Conservation (phyloP, 2,888 invertebrate genomes). For the Patella pellucida region DNA sequence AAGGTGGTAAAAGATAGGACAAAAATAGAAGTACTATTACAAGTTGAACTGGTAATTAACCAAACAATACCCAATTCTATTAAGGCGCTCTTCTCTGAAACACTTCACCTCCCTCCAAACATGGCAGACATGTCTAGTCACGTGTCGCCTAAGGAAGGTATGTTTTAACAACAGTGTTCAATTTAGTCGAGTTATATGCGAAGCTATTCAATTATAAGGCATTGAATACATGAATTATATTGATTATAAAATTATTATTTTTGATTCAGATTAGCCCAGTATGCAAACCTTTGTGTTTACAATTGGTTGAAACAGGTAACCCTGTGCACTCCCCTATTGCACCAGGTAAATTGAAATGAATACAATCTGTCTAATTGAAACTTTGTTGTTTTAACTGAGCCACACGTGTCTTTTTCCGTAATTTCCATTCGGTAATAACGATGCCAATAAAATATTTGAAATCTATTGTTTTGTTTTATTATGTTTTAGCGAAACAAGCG, state of each 20-base stretch:
- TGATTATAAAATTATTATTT: no score
- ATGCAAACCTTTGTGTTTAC: no score
- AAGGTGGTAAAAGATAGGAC: background rate
- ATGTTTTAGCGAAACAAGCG: background rate
- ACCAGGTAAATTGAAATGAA: background rate
- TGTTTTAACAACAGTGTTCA: background rate
- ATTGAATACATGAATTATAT: no score
- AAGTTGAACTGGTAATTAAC: background rate
- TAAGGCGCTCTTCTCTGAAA: background rate
- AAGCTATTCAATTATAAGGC: no score
- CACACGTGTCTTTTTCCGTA: background rate
- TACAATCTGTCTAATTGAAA: constrained; percentile 2
- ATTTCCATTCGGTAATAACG: background rate
- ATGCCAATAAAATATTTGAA: background rate
- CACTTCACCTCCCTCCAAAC: constrained; percentile 3
- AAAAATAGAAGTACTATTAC: constrained; percentile 1
- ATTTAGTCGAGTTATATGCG: no score
- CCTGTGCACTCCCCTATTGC: background rate
- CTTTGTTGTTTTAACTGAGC: constrained; percentile 4
- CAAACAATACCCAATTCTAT: constrained; percentile 5
- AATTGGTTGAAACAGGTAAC: background rate
- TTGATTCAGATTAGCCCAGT: no score
- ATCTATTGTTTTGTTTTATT: background rate
- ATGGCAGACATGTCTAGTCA: constrained; percentile 5
- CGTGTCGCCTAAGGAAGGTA: constrained; percentile 1